Evolutionary conservation across 2,888 invertebrate genomes (phyloP), one percentile per base, ranked within the genome.

Genomic region (Epinotia bilunana): DNA sequence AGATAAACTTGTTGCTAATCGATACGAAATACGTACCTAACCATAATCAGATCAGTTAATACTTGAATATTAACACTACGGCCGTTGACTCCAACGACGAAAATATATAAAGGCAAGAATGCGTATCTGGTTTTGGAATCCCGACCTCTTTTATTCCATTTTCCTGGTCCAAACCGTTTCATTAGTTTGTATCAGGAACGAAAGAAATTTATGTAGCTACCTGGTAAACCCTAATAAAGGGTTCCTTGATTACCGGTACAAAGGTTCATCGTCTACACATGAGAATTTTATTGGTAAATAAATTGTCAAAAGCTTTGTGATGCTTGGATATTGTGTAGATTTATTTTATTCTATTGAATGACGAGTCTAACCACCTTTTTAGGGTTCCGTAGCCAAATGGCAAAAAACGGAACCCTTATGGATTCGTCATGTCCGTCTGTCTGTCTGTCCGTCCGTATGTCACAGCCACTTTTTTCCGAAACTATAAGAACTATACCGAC

Each of bases 121-220:
- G 70, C 53, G 74, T 74, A 74, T 71, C 74, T 71, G 74, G 74
- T 74, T 74, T 74, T 60, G 64, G 64, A 60, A 65, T 18, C 64
- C 65, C 43, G 7, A 43, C 55, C 57, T 53, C 70, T 74, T 71
- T 74, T 74, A 64, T 70, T 65, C 68, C 62, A 12, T 71, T 74
- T 74, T 74, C 70, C 70, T 74, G 64, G 33, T 70, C 60, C 64
- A 49, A 60, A 58, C 60, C 20, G 55, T 63, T 63, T 61, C 63
- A 61, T 64, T 57, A 73, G 12, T 64, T 43, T 39, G 57, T 68
- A 69, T 60, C 60, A 28, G 60, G 58, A 69, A 46, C n/a, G 46
- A 39, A 33, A 55, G 20, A 28, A 43, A 58, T 46, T n/a, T 58
- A 69, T 60, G 46, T 60, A 23, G 28, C 65, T 69, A 46, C 53